Conservation (phyloP, 2,113 vertebrate genomes). For the Scolopax mira region DNA sequence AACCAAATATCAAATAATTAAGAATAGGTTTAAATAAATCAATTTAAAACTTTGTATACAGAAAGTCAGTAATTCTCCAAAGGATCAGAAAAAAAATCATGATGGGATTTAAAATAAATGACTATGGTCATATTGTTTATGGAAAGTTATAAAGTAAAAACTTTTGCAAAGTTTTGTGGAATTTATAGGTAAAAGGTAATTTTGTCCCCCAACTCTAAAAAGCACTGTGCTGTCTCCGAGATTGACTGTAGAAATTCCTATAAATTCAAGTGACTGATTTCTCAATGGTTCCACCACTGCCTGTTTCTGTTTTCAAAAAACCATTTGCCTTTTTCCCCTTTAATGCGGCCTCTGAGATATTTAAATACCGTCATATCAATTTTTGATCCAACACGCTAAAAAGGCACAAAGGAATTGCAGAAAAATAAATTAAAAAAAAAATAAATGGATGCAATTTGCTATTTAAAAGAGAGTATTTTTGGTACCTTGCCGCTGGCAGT, state of each 20-base stretch:
- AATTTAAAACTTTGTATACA: neutral
- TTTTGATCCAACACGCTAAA: neutral
- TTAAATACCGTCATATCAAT: neutral
- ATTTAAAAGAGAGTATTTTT: neutral
- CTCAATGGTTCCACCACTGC: neutral
- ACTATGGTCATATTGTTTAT: neutral
- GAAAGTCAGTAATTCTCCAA: neutral
- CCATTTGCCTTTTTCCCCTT: neutral
- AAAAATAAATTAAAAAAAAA: neutral
- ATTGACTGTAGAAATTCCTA: neutral
- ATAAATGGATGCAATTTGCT: neutral
- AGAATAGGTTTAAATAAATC: neutral
- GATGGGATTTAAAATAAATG: neutral
- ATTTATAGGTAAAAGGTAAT: neutral
- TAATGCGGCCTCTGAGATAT: neutral
- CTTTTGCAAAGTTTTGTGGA: neutral
- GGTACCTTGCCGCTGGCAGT: slow-evolving; percentile 95
- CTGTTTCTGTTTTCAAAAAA: neutral
- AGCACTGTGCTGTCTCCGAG: neutral
- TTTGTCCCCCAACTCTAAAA: neutral
- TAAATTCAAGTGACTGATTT: neutral
- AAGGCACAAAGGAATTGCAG: neutral
- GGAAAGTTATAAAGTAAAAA: neutral
- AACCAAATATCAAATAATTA: neutral
- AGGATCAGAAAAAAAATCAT: neutral